These are phyloP conservation scores for Hylaea fasciaria DNA, from an alignment of 2,888 invertebrate genomes.

Conservation along the genomic window DNA sequence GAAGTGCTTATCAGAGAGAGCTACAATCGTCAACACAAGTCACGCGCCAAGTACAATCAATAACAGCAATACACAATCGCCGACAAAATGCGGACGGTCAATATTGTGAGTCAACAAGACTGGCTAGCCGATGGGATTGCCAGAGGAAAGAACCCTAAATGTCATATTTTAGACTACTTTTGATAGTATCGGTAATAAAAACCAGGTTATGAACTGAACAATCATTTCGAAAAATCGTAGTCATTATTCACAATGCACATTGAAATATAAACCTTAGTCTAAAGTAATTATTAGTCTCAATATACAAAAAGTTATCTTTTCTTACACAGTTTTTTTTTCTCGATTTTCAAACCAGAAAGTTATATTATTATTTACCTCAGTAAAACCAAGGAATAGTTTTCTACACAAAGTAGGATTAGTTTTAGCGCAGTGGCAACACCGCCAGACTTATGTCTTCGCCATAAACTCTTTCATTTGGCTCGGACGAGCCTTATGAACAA, in stretches of 20 bases:
- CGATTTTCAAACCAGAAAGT: not conserved
- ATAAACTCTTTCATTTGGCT: constrained; percentile 85
- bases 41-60: constrained; percentile 82
- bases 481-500: constrained; percentile 85
- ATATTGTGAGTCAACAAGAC: constrained; percentile 81
- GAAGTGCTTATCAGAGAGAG: constrained; percentile 63
- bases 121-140: constrained; percentile 58
- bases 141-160: constrained; percentile 36
- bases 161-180: not conserved
- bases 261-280: no score
- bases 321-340: not conserved
- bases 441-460: constrained; percentile 78
- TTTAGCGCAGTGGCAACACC: constrained; percentile 71
- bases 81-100: constrained; percentile 78
- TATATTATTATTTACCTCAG: not conserved
- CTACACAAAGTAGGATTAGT: constrained; percentile 51
- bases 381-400: constrained; percentile 28
- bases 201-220: no score
- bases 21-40: constrained; percentile 78
- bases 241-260: no score
- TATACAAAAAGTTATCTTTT: no score
- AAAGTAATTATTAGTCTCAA: no score
- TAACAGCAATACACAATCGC: constrained; percentile 82
- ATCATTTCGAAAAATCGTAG: no score
- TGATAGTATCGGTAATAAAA: no score